Evolutionary conservation across 2,113 vertebrate genomes (phyloP), one percentile per base, ranked within the genome.

Genomic region (Pycnonotus jocosus): DNA sequence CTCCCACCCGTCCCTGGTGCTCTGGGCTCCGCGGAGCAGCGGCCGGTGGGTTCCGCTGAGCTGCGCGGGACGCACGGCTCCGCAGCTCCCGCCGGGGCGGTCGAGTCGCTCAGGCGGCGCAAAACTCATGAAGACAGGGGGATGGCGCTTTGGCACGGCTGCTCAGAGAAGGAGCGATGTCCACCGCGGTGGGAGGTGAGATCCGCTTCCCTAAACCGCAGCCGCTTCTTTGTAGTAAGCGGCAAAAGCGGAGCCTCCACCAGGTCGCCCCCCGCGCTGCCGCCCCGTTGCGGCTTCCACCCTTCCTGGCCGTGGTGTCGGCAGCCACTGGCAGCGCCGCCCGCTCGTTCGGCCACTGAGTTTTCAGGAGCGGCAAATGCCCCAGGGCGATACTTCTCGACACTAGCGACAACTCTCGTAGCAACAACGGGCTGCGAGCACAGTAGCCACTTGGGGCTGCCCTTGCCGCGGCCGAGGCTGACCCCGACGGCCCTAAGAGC

Each of bases 131-230:
- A 3, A 35, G n/a, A 35, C 37, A 60, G 33, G 11, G 38, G 73
- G 9, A 15, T 35, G 31, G 76, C 24, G 80, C 70, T 22, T 20
- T 3, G 25, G 44, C 17, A 9, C 53, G 27, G 40, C 40, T 18
- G 4, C 8, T 22, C 4, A n/a, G 48, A 13, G 16, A n/a, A 23
- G 21, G 37, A 38, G 48, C 44, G 2, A 8, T 0, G 42, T n/a
- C 14, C 45, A 19, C 13, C 1, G 68, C 45, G 10, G 35, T 0
- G 10, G 30, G 15, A 65, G 11, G 17, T 1, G 45, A 78, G 33
- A 37, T 33, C 28, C 21, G 4, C 42, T 70, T 8, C 28, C 11
- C 57, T 35, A 25, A 48, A 17, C 18, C 2, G 33, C 40, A 40
- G 37, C 38, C 47, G 24, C 53, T 19, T 45, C 45, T 42, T 22